Conservation (phyloP, 2,797 vertebrate genomes). For the Nothura maculosa region DNA sequence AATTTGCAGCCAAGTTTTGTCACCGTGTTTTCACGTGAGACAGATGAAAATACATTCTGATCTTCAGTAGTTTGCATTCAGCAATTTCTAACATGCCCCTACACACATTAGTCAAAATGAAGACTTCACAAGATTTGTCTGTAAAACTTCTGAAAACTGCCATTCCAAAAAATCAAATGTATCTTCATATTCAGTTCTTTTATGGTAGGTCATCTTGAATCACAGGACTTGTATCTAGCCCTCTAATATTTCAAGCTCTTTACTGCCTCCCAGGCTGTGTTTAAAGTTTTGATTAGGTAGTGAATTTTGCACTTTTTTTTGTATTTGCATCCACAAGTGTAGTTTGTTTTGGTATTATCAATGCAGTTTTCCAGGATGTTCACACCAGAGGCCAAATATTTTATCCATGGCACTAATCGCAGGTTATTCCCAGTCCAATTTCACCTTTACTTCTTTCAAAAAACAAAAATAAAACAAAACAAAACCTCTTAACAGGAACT, state of each 20-base stretch:
- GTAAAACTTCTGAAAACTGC: slow-evolving; percentile 25
- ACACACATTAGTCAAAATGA: slow-evolving; percentile 10
- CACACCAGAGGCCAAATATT: slow-evolving; percentile 42
- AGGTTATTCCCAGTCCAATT: slow-evolving; percentile 51
- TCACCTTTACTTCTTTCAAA: slow-evolving; percentile 49
- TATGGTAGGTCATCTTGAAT: slow-evolving; percentile 31
- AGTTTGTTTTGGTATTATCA: slow-evolving; percentile 45
- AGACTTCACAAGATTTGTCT: slow-evolving; percentile 4
- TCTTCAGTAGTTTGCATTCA: slow-evolving; percentile 9
- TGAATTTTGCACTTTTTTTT: slow-evolving; percentile 47
- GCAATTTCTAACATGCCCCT: neutral
- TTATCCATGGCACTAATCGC: slow-evolving; percentile 33
- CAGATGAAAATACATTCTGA: neutral
- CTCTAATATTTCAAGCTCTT: slow-evolving; percentile 33
- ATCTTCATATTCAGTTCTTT: slow-evolving; percentile 34
- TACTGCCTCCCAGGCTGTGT: slow-evolving; percentile 14
- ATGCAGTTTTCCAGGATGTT: slow-evolving; percentile 39
- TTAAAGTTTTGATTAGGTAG: slow-evolving; percentile 25
- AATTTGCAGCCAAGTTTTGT: neutral
- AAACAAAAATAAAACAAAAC: neutral
- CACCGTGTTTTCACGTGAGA: slow-evolving; percentile 13
- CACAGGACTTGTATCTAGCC: slow-evolving; percentile 34
- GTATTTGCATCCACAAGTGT: slow-evolving; percentile 30
- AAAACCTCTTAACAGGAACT: neutral
- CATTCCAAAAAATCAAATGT: slow-evolving; percentile 1